Percentiles rank a stretch among this genome's conserved stretches.
Conservation (phyloP, 2,113 vertebrate genomes). For the Gobius niger region DNA sequence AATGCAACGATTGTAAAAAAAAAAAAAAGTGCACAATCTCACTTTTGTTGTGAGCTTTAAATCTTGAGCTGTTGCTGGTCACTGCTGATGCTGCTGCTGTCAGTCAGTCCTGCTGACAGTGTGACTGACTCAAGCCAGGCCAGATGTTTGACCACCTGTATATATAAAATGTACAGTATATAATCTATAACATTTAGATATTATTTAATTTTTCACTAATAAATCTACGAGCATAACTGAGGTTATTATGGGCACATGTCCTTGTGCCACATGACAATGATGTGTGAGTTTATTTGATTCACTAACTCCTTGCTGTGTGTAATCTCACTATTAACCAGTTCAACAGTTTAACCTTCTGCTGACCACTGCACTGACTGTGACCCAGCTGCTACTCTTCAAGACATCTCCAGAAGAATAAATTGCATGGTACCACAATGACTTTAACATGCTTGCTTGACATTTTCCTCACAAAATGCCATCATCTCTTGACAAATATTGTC, state of each 20-base stretch:
- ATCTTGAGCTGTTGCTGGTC: slow-evolving; percentile 22
- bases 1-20: background rate
- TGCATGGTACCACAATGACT: slow-evolving; percentile 7
- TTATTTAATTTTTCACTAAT: slow-evolving; percentile 63
- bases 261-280: slow-evolving; percentile 39
- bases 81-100: slow-evolving; percentile 36
- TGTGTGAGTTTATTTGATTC: slow-evolving; percentile 48
- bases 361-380: slow-evolving; percentile 17
- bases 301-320: slow-evolving; percentile 60
- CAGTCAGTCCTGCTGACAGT: slow-evolving; percentile 38
- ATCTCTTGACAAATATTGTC: background rate
- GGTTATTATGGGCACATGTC: slow-evolving; percentile 34
- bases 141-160: slow-evolving; percentile 38
- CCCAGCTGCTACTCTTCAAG: slow-evolving; percentile 18
- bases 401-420: slow-evolving; percentile 13
- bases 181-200: slow-evolving; percentile 61
- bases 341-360: slow-evolving; percentile 8
- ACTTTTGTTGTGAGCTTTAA: slow-evolving; percentile 17
- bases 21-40: background rate
- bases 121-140: slow-evolving; percentile 24
- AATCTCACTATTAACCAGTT: slow-evolving; percentile 50
- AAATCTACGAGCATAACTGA: slow-evolving; percentile 39
- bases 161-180: slow-evolving; percentile 66
- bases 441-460: slow-evolving; percentile 19
- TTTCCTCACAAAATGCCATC: background rate